These are phyloP conservation scores for Netelia fuscicornis DNA, from an alignment of 2,888 invertebrate genomes.

Conservation along the genomic window DNA sequence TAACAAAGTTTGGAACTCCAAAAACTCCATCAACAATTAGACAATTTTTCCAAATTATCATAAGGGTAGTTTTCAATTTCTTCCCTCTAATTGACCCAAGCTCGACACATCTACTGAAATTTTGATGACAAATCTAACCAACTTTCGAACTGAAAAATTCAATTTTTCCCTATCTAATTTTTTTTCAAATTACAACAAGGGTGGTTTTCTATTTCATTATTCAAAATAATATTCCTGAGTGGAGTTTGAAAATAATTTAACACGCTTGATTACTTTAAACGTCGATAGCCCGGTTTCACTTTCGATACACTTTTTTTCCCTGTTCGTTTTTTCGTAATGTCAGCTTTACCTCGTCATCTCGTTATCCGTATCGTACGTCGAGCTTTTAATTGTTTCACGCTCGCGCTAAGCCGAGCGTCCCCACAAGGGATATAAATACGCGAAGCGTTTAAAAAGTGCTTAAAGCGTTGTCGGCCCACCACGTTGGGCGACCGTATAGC, in stretches of 20 bases:
- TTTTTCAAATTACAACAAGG: no score
- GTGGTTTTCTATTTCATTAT: no score
- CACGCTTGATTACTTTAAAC: not conserved
- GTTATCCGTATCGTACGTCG: slow-evolving; percentile 57
- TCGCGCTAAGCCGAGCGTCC: slow-evolving; percentile 59
- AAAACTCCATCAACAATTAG: not conserved
- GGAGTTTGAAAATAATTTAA: no score
- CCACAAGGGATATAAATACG: slow-evolving; percentile 71
- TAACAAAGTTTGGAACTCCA: not conserved
- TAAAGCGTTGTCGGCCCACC: slow-evolving; percentile 70
- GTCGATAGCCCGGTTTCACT: not conserved
- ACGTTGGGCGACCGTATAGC: slow-evolving; percentile 34
- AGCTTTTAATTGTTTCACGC: slow-evolving; percentile 83
- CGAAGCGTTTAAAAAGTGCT: slow-evolving; percentile 73
- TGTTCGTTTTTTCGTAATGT: not conserved
- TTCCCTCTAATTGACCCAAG: no score
- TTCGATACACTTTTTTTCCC: not conserved
- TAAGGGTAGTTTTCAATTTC: no score
- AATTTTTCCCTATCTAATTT: no score
- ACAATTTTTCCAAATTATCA: no score
- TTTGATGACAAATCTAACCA: no score
- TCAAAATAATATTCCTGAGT: no score
- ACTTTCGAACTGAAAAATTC: no score
- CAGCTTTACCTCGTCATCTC: slow-evolving; percentile 39
- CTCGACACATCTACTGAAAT: no score